Percentiles rank a stretch among this genome's conserved stretches.
phyloP scores from a whole-genome alignment of 2,797 vertebrate species.

The Micropoecilia bifurca region DNA sequence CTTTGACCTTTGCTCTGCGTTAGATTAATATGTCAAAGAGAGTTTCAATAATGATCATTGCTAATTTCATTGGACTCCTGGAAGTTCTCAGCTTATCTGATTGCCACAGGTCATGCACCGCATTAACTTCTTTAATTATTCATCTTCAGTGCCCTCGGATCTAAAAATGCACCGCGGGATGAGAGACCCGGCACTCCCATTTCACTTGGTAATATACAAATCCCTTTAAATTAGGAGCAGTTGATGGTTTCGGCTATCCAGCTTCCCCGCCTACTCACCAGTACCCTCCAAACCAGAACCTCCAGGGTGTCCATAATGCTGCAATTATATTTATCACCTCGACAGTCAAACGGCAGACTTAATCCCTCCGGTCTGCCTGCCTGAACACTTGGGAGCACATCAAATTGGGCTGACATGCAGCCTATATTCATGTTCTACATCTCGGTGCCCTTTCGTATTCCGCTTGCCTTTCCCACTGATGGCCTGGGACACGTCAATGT shows the following conservation, averaged over 20 bases:
- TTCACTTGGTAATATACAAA: slow-evolving; percentile 70
- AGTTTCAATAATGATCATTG: slow-evolving; percentile 58
- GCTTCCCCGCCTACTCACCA: slow-evolving; percentile 24
- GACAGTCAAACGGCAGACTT: slow-evolving; percentile 56
- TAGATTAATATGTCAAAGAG: slow-evolving; percentile 62
- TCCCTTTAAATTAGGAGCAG: slow-evolving; percentile 68
- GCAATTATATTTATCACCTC: slow-evolving; percentile 80
- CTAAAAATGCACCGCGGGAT: slow-evolving; percentile 58
- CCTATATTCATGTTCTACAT: slow-evolving; percentile 60
- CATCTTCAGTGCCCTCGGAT: slow-evolving; percentile 62
- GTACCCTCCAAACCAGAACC: slow-evolving; percentile 57
- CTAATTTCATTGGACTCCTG: slow-evolving; percentile 64
- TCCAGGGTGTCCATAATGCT: slow-evolving; percentile 64
- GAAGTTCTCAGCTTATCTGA: slow-evolving; percentile 67
- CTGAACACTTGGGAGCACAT: slow-evolving; percentile 56
- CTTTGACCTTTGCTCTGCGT: slow-evolving; percentile 42
- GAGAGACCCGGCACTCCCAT: slow-evolving; percentile 52
- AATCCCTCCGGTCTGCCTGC: slow-evolving; percentile 25
- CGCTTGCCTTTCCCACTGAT: slow-evolving; percentile 24
- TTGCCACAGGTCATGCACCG: slow-evolving; percentile 63
- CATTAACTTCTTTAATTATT: slow-evolving; percentile 79
- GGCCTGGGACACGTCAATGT: slow-evolving; percentile 47
- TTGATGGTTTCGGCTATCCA: slow-evolving; percentile 60
- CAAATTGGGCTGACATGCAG: slow-evolving; percentile 60
- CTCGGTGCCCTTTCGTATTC: slow-evolving; percentile 47